A percentile compares a stretch with the other conserved stretches of the same genome.
These are phyloP conservation scores for Hypselothyrea guttata DNA, from an alignment of 2,888 invertebrate genomes.

Conservation along the genomic window DNA sequence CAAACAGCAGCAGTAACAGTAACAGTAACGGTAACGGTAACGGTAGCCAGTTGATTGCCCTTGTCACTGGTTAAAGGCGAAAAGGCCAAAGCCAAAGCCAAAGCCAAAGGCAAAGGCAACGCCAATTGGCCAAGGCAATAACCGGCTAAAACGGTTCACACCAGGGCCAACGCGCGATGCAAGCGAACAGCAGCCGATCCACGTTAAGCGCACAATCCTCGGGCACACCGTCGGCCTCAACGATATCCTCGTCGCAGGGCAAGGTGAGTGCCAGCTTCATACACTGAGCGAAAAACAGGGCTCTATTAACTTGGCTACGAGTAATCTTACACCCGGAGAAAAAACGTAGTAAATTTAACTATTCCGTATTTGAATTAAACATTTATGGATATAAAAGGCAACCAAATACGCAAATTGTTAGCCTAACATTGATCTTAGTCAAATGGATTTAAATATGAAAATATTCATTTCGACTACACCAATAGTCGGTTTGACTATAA, in stretches of 20 bases:
- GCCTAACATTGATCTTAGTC: too few relatives aligned
- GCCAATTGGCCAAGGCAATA: neutral
- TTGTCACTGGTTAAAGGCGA: slow-evolving; percentile 7
- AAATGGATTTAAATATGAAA: too few relatives aligned
- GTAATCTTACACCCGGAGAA: too few relatives aligned
- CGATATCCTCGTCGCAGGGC: slow-evolving; percentile 79
- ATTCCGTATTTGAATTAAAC: too few relatives aligned
- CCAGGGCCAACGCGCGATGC: slow-evolving; percentile 66
- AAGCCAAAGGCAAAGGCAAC: slow-evolving; percentile 8
- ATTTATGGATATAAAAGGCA: too few relatives aligned
- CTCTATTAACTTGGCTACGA: too few relatives aligned
- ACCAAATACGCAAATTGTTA: too few relatives aligned
- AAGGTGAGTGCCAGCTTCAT: slow-evolving; percentile 65
- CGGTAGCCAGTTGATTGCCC: slow-evolving; percentile 30
- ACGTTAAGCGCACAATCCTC: slow-evolving; percentile 81
- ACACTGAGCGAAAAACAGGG: too few relatives aligned
- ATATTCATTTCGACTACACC: too few relatives aligned
- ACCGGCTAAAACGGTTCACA: neutral
- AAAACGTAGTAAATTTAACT: too few relatives aligned
- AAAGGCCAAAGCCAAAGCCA: neutral
- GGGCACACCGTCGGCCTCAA: slow-evolving; percentile 80
- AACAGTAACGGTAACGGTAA: slow-evolving; percentile 1
- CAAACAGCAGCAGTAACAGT: slow-evolving; percentile 10
- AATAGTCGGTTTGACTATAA: too few relatives aligned
- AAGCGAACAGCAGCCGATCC: slow-evolving; percentile 78